Conservation (phyloP, 2,888 invertebrate species). For the Boloria euphrosyne region DNA sequence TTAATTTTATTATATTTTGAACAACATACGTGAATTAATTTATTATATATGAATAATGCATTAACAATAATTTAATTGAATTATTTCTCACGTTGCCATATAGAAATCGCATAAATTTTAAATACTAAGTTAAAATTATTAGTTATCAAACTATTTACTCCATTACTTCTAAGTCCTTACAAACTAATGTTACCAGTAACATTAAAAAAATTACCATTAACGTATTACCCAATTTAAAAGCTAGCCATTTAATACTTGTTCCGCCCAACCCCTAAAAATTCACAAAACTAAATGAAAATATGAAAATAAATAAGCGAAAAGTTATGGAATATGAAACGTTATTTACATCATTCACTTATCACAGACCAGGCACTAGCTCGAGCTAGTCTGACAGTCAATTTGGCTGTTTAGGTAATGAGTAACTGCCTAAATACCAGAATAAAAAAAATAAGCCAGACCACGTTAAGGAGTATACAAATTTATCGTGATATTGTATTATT, state of each 20-base stretch:
- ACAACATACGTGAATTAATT: too few species aligned
- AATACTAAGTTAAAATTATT: too few species aligned
- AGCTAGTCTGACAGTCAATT: constrained; percentile 26
- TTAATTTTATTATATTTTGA: too few species aligned
- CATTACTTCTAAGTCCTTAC: neutral
- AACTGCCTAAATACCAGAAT: neutral
- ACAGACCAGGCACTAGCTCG: constrained; percentile 16
- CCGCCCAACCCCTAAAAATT: constrained; percentile 6
- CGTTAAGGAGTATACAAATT: too few species aligned
- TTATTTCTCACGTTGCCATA: too few species aligned
- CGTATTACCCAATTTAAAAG: constrained; percentile 5
- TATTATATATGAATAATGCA: too few species aligned
- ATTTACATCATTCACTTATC: constrained; percentile 17
- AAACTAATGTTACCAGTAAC: constrained; percentile 1
- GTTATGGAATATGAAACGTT: constrained; percentile 11
- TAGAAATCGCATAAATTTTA: too few species aligned
- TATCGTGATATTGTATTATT: too few species aligned
- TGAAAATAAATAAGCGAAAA: constrained; percentile 21
- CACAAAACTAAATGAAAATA: constrained; percentile 6
- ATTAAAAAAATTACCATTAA: constrained; percentile 4
- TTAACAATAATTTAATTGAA: too few species aligned
- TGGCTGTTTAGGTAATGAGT: constrained; percentile 33
- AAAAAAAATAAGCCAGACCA: too few species aligned
- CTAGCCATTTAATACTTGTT: constrained; percentile 8
- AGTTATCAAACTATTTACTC: neutral